Base-by-base conservation (phyloP, 2,888 invertebrate genomes). In the Podotricha telesiphe region DNA sequence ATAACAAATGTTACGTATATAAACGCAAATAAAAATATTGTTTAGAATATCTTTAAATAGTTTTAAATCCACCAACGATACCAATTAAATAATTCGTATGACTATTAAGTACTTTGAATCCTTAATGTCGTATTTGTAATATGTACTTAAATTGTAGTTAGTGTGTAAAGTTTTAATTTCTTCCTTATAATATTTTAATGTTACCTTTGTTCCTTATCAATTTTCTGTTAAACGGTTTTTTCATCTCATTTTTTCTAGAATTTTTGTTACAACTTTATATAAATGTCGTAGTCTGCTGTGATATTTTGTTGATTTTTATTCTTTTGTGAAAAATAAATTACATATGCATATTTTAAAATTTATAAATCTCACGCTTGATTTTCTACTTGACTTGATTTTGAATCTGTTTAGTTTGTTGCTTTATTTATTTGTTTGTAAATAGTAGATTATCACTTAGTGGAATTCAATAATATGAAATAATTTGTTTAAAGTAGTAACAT, bases 241-340 rank as follows among this genome's bases (percentile, higher is more conserved):
- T 78, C 77, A 34, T 40, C 22, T 22, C 58, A 68, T 61, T 45
- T 51, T 61, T 63, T 55, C 77, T 80, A 78, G 77, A 80, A 76
- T 72, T 82, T 84, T 84, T 85, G 83, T 86, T 86, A 82, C 84
- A 87, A 86, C 84, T 85, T 84, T 82, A 84, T 83, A 83, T 81
- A 86, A 88, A 84, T 87, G 86, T 91, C 92, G 91, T 92, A 89
- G 91, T 91, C 88, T 89, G 86, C 93, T 93, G 93, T 93, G 93
- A 93, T 93, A 93, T 92, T 93, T 91, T 90, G 91, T 93, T 93
- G 90, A 91, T 91, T 87, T 89, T 90, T 86, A n/a, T 87, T 89
- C 88, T 85, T 83, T 91, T 89, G 17, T 55, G 10, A 55, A 34
- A 28, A 86, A 84, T 85, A 77, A 83, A 85, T 83, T 84, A 78